Evolutionary conservation across 2,113 vertebrate species (phyloP), one percentile per base, ranked within the genome.

Genomic region (Cyrtonyx montezumae): DNA sequence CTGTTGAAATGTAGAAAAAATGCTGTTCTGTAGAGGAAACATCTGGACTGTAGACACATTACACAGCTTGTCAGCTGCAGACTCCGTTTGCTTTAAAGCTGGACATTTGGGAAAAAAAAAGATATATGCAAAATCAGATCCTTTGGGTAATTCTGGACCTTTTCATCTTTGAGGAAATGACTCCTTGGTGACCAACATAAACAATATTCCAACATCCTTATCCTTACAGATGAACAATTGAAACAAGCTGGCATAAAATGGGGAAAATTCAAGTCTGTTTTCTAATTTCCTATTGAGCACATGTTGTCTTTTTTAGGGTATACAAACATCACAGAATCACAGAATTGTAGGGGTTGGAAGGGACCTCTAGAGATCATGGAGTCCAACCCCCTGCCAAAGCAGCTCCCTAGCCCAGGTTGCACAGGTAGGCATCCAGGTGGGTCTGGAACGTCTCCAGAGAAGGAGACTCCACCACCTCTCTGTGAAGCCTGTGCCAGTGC

Each of bases 71-170:
- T 61, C 40, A 79, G 10, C 26, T 61, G 49, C 32, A 62, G 26
- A 8, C 5, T 53, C 13, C 1, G 10, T 69, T 65, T 82, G 26
- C 10, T 23, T 15, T 83, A 32, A 79, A 79, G 32, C 1, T 0
- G 42, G 46, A 17, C 28, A 61, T 40, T 7, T 37, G 23, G 40
- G 17, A 32, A 0, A 16, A 0, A 16, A 65, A 74, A 79, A 45
- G 0, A 1, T 13, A 11, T 5, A 37, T 15, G 11, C 6, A 43
- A 78, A 82, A 69, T 0, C 16, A 55, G 49, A 18, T 68, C 20
- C 23, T 71, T 51, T 56, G 16, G 28, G 45, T 17, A n/a, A 7
- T 56, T 83, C 42, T 71, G 13, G 17, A n/a, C 13, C 25, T 13
- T 30, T 79, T 32, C 4, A 1, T 19, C 82, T 12, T 25, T 56